Evolutionary conservation across 2,113 vertebrate genomes (phyloP).

Genomic region (Picathartes gymnocephalus): DNA sequence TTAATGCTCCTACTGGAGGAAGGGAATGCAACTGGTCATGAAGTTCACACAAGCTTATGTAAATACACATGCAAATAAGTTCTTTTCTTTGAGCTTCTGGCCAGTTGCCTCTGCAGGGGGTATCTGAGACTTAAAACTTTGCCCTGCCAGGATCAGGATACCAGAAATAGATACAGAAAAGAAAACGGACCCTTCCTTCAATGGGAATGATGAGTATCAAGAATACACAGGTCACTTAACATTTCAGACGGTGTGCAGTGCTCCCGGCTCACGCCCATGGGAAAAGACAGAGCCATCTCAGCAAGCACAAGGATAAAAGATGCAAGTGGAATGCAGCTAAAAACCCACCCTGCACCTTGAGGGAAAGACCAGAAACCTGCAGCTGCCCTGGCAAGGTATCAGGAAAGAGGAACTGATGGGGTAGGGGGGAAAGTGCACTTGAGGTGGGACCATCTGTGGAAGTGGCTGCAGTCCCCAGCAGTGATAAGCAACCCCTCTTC

Average conservation of each 20-base stretch:
- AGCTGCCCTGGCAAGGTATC: not conserved
- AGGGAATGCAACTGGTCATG: constrained; percentile 49
- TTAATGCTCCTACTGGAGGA: constrained; percentile 21
- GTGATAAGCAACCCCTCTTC: not conserved
- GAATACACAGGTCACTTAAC: not conserved
- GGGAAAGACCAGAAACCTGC: not conserved
- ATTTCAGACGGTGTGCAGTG: fast-evolving
- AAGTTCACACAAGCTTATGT: constrained; percentile 62
- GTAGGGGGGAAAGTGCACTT: not conserved
- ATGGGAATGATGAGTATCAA: not conserved
- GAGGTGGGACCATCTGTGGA: not conserved
- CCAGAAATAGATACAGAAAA: constrained; percentile 21
- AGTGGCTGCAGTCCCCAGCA: not conserved
- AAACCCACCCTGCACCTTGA: not conserved
- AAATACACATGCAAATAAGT: constrained; percentile 42
- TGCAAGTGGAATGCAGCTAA: not conserved
- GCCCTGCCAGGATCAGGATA: not conserved
- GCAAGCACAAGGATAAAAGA: not conserved
- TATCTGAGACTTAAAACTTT: constrained; percentile 8
- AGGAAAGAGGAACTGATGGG: not conserved
- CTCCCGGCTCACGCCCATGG: fast-evolving
- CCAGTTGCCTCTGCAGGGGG: constrained; percentile 24
- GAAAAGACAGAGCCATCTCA: not conserved
- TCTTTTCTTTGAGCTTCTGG: constrained; percentile 51
- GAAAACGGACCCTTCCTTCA: not conserved